Percentiles rank a stretch among this genome's conserved stretches.
These are phyloP conservation scores for Xiphophorus maculatus DNA, from an alignment of 2,113 vertebrate genomes.

Conservation along the genomic window DNA sequence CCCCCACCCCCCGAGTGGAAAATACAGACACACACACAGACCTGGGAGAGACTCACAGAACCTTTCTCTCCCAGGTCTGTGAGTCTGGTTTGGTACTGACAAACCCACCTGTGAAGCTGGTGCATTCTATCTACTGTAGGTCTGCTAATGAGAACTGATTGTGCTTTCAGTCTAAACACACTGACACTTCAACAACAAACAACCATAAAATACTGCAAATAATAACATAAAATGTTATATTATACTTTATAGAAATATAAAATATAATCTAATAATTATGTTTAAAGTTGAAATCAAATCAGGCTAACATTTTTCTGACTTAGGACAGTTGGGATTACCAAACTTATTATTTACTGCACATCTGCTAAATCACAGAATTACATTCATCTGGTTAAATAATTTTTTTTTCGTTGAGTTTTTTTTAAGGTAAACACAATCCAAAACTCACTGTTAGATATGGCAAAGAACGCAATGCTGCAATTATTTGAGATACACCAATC, in stretches of 20 bases:
- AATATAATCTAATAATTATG: too few relatives aligned
- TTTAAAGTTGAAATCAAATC: too few relatives aligned
- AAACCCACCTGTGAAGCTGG: slow-evolving; percentile 58
- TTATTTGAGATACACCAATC: not conserved
- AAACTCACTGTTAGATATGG: not conserved
- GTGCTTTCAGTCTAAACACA: slow-evolving; percentile 9
- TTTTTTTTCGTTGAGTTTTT: too few relatives aligned
- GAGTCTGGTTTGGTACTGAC: slow-evolving; percentile 29
- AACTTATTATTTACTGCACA: too few relatives aligned
- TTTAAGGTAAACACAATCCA: not conserved
- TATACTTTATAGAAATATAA: too few relatives aligned
- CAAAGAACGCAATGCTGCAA: not conserved
- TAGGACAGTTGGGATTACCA: too few relatives aligned
- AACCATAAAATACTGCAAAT: too few relatives aligned
- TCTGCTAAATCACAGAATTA: not conserved
- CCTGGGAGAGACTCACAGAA: not conserved
- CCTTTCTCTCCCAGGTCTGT: not conserved
- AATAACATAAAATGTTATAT: too few relatives aligned
- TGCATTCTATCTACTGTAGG: slow-evolving; percentile 12
- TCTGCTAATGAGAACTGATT: slow-evolving; percentile 27
- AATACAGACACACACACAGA: slow-evolving; percentile 5
- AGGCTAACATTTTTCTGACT: too few relatives aligned
- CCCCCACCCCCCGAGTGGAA: slow-evolving; percentile 3
- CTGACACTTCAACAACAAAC: not conserved
- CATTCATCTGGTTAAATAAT: too few relatives aligned